phyloP scores from a whole-genome alignment of 1,140 invertebrate genomes.

The Tetraneura akinire region DNA sequence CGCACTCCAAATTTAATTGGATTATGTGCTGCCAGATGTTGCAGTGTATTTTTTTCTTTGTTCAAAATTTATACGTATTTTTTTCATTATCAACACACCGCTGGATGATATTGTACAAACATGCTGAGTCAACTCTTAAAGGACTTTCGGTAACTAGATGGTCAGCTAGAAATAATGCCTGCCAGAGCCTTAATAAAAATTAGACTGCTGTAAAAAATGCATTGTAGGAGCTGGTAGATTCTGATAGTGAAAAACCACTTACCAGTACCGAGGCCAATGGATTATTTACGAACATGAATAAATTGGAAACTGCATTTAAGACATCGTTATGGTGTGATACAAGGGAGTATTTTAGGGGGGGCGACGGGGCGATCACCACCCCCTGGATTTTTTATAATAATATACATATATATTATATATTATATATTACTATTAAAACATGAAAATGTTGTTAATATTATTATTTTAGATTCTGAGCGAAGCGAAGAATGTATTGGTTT shows the following conservation, averaged over 20 bases:
- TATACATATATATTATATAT: too few relatives aligned
- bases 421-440: too few relatives aligned
- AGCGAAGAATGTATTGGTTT: too few relatives aligned
- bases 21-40: slow-evolving; percentile 57
- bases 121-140: slow-evolving; percentile 46
- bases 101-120: slow-evolving; percentile 51
- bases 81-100: slow-evolving; percentile 55
- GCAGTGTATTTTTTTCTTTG: slow-evolving; percentile 54
- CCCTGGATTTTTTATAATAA: too few relatives aligned
- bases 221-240: background rate
- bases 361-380: too few relatives aligned
- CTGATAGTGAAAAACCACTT: background rate
- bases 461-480: too few relatives aligned
- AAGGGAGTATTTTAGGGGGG: too few relatives aligned
- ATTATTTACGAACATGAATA: background rate
- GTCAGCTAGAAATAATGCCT: slow-evolving; percentile 54
- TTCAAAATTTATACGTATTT: slow-evolving; percentile 54
- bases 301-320: background rate
- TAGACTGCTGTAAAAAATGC: background rate
- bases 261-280: background rate
- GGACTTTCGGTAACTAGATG: slow-evolving; percentile 53
- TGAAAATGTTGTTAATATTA: too few relatives aligned
- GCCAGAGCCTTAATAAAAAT: slow-evolving; percentile 17
- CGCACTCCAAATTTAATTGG: too few relatives aligned
- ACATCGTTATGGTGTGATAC: background rate